Evolutionary conservation across 2,797 vertebrate species (phyloP), one percentile per base, ranked within the genome.

Genomic region (Apogon hyalosoma): DNA sequence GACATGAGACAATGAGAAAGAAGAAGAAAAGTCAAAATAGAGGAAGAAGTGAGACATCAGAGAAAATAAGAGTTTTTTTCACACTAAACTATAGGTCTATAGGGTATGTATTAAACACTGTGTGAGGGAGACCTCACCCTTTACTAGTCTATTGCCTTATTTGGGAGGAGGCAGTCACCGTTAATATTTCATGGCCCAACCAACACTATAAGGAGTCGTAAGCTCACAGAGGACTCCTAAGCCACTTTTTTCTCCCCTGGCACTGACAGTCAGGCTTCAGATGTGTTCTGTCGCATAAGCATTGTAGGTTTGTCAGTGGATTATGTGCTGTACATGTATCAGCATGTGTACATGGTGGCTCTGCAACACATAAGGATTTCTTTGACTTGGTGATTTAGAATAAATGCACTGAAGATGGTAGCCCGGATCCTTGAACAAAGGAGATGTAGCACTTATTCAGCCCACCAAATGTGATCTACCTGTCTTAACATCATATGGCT

Each of bases 141-240:
- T 90, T 90, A 87, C 85, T 87, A 81, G 72, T 81, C 79, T 79
- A 82, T 85, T 77, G 82, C 79, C 79, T 90, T 81, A 86, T 86
- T 86, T 88, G 87, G 70, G 59, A 80, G 86, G 87, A 87, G 57
- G 83, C 79, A 83, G 80, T 47, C 62, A 49, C 43, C 67, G 85
- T 90, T 84, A 90, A 90, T 91, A 90, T 92, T 92, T 92, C 81
- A 91, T 91, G 73, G 78, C 77, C 74, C 66, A 69, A 78, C 77
- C 85, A 80, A 79, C 70, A 73, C 80, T 75, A 86, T 82, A 84
- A 90, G 82, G 72, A 87, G 80, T 77, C 82, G 71, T 83, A 83
- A 78, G 85, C 86, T 85, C 85, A 77, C 40, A 36, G 71, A 76
- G 86, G 76, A 80, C 57, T 54, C 72, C 69, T 33, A 39, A 59